Evolutionary conservation across 1,140 invertebrate species (phyloP).

Genomic region (Conus ventricosus): DNA sequence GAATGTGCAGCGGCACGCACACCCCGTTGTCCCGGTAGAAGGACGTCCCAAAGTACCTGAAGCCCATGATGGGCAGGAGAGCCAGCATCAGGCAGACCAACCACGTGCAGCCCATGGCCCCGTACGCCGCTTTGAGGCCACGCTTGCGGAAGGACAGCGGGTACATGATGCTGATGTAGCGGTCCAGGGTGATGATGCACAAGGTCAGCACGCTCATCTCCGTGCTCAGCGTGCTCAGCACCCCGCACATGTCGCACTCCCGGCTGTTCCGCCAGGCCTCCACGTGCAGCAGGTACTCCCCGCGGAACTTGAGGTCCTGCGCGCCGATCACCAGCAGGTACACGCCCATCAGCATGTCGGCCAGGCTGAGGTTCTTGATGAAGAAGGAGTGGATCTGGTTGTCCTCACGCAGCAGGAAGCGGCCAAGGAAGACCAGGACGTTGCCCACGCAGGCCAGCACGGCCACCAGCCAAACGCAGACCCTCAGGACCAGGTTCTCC

Average conservation of each 20-base stretch:
- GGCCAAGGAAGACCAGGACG: conserved; percentile 81
- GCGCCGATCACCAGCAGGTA: conserved; percentile 84
- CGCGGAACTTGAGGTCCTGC: conserved; percentile 81
- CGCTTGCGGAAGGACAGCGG: conserved; percentile 75
- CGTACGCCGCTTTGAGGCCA: conserved; percentile 74
- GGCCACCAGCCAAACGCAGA: conserved; percentile 85
- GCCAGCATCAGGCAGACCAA: conserved; percentile 80
- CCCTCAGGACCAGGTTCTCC: conserved; percentile 79
- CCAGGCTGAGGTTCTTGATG: conserved; percentile 84
- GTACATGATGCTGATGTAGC: conserved; percentile 82
- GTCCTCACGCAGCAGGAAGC: conserved; percentile 78
- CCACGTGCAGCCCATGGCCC: conserved; percentile 81
- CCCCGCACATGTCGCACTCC: conserved; percentile 66
- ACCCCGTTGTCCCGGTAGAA: conserved; percentile 73
- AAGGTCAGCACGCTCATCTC: conserved; percentile 85
- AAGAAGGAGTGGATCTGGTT: conserved; percentile 77
- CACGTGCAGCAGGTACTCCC: conserved; percentile 81
- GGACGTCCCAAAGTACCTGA: conserved; percentile 76
- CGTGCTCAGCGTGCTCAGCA: conserved; percentile 61
- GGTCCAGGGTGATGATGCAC: conserved; percentile 85
- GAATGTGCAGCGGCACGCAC: conserved; percentile 73
- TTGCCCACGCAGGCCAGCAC: conserved; percentile 82
- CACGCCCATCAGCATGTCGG: conserved; percentile 87
- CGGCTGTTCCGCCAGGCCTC: conserved; percentile 83
- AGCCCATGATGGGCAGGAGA: conserved; percentile 81